Percentiles rank a stretch among this genome's conserved stretches.
Evolutionary conservation across 1,140 invertebrate genomes (phyloP).

Genomic region (Neodiprion pinetum): DNA sequence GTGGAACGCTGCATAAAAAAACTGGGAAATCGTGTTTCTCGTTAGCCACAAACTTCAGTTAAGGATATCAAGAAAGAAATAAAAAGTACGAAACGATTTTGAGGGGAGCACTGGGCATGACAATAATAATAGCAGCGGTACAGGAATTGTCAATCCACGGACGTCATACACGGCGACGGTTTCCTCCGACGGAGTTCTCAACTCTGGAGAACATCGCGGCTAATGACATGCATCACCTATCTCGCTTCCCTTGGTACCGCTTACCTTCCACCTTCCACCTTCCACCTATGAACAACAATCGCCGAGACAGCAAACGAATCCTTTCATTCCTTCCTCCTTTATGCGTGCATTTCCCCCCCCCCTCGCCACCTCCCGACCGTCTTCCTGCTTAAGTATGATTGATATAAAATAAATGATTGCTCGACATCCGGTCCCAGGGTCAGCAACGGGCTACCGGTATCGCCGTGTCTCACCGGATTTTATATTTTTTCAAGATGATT

Average conservation of each 20-base stretch:
- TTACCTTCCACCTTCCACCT: conserved; percentile 31
- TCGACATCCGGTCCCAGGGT: conserved; percentile 57
- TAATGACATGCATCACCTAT: conserved; percentile 59
- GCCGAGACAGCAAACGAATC: conserved; percentile 17
- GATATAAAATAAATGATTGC: conserved; percentile 62
- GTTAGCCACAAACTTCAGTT: not conserved
- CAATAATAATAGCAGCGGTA: conserved; percentile 51
- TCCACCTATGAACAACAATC: conserved; percentile 31
- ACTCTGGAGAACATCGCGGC: conserved; percentile 42
- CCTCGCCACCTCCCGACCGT: conserved; percentile 37
- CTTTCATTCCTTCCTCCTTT: conserved; percentile 27
- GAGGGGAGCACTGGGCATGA: conserved; percentile 53
- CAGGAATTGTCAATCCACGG: conserved; percentile 61
- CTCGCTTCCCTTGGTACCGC: conserved; percentile 24
- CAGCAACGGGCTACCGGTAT: conserved; percentile 24
- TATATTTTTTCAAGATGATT: conserved; percentile 53
- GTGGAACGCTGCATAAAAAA: not conserved
- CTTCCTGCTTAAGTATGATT: conserved; percentile 54
- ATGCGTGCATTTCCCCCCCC: conserved; percentile 28
- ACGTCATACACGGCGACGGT: conserved; percentile 52
- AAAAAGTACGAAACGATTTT: not conserved
- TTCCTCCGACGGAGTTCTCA: conserved; percentile 40
- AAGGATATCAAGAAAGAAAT: not conserved
- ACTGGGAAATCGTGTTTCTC: not conserved
- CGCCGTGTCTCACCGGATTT: conserved; percentile 41